Evolutionary conservation across 1,140 invertebrate species (phyloP), one percentile per base, ranked within the genome.

Genomic region (Branchinecta lynchi): DNA sequence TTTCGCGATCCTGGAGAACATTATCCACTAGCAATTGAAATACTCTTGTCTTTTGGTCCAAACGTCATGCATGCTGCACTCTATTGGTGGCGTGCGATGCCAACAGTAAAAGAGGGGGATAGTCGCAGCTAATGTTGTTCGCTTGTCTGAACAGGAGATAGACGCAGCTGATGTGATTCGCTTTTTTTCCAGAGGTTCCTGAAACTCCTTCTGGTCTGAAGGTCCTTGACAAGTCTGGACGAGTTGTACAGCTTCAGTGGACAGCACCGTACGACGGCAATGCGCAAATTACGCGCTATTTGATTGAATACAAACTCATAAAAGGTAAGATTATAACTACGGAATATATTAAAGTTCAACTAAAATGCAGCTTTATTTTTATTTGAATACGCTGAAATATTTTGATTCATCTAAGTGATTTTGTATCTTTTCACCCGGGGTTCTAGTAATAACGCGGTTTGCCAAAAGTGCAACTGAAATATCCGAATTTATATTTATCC

Each of bases 211-310:
- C 89, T 76, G 89, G 89, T 73, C 78, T 96, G 17, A 93, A 92
- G 79, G 89, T 97, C 21, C 80, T 94, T 51, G 90, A 95, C 77
- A 92, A 93, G 80, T 92, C 89, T 69, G 93, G 93, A 73, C 84
- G 91, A 71, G 88, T 87, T 8, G 89, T 95, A 66, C 89, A 92
- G 76, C 80, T 98, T 3, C 89, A 88, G 15, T 98, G 95, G 94
- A 87, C 87, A 43, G 87, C 89, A 68, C 93, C 93, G 15, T 97
- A 94, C 78, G 89, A 95, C 77, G 95, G 95, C 72, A 96, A 97
- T 78, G 93, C 90, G n/a, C 87, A 88, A 0, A 89, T 98, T 71
- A 90, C 87, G 72, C 85, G 87, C 76, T 98, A 95, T 78, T 84
- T 90, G 66, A 92, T 96, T 76, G 91, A 96, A 79, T 94, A 93